These are phyloP conservation scores for Acleris sparsana DNA, from an alignment of 2,888 invertebrate species.

Conservation along the genomic window DNA sequence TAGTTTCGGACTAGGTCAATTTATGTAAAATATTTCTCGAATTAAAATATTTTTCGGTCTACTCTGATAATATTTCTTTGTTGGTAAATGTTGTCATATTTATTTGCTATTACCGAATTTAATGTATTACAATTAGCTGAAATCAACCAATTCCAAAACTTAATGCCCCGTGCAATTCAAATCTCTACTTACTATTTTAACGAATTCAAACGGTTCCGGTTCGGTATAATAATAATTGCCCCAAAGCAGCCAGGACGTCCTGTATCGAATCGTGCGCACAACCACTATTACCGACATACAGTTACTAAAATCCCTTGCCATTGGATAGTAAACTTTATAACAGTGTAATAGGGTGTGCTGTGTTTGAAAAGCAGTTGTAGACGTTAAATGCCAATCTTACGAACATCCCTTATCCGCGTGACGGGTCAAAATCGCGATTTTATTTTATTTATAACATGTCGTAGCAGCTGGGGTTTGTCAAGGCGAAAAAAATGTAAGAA, in stretches of 20 bases:
- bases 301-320: conserved; percentile 38
- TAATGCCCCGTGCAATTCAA: conserved; percentile 28
- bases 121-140: background rate
- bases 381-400: conserved; percentile 55
- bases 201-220: conserved; percentile 72
- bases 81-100: conserved; percentile 17
- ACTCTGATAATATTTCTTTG: too few relatives aligned
- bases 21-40: too few relatives aligned
- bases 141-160: conserved; percentile 10
- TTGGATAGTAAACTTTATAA: conserved; percentile 46
- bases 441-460: conserved; percentile 78
- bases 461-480: conserved; percentile 81
- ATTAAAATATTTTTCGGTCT: too few relatives aligned
- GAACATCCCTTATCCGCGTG: conserved; percentile 75
- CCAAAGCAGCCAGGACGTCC: conserved; percentile 81
- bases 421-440: conserved; percentile 82
- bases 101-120: background rate
- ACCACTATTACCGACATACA: conserved; percentile 51
- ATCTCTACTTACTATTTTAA: conserved; percentile 40
- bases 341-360: conserved; percentile 31
- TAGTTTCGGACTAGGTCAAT: too few relatives aligned
- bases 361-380: conserved; percentile 32
- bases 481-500: conserved; percentile 79
- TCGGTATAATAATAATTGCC: conserved; percentile 76
- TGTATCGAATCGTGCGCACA: conserved; percentile 70